These are phyloP conservation scores for Halocaridina rubra DNA, from an alignment of 2,888 invertebrate genomes.

Conservation along the genomic window DNA sequence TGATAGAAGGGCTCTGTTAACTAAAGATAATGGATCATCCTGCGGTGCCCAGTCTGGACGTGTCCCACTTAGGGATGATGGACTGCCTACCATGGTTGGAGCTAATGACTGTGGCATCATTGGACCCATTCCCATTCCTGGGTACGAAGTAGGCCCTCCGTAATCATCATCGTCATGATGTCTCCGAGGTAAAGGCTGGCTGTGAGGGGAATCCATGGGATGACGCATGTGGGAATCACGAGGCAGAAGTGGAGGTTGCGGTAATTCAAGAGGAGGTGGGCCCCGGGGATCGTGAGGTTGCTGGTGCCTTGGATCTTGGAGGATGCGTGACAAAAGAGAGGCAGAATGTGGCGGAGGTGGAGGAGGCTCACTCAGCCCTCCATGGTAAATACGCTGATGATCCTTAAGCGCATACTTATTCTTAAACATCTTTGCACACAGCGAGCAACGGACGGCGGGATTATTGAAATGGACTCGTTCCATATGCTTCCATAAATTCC, in stretches of 20 bases:
- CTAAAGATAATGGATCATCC: slow-evolving; percentile 53
- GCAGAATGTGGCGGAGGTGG: slow-evolving; percentile 56
- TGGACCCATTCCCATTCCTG: slow-evolving; percentile 50
- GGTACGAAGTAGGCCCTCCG: slow-evolving; percentile 41
- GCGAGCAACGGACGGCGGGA: slow-evolving; percentile 63
- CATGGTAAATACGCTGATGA: slow-evolving; percentile 63
- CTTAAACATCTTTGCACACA: slow-evolving; percentile 63
- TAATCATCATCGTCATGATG: slow-evolving; percentile 56
- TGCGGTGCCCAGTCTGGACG: slow-evolving; percentile 54
- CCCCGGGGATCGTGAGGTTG: slow-evolving; percentile 31
- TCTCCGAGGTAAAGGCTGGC: slow-evolving; percentile 15
- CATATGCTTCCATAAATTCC: slow-evolving; percentile 64
- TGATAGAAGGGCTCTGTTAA: slow-evolving; percentile 54
- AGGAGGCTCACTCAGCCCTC: slow-evolving; percentile 60
- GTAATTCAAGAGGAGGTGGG: slow-evolving; percentile 38
- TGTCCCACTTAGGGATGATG: slow-evolving; percentile 37
- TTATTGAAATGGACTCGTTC: slow-evolving; percentile 63
- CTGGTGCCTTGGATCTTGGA: slow-evolving; percentile 59
- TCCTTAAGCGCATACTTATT: slow-evolving; percentile 64
- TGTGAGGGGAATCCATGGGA: slow-evolving; percentile 39
- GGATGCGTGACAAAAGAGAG: slow-evolving; percentile 60
- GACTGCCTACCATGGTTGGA: slow-evolving; percentile 45
- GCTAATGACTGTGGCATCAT: slow-evolving; percentile 52
- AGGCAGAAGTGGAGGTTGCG: slow-evolving; percentile 42
- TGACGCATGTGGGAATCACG: slow-evolving; percentile 51